Evolutionary conservation across 2,797 vertebrate species (phyloP).

Genomic region (Cynodonichthys magdalenae): DNA sequence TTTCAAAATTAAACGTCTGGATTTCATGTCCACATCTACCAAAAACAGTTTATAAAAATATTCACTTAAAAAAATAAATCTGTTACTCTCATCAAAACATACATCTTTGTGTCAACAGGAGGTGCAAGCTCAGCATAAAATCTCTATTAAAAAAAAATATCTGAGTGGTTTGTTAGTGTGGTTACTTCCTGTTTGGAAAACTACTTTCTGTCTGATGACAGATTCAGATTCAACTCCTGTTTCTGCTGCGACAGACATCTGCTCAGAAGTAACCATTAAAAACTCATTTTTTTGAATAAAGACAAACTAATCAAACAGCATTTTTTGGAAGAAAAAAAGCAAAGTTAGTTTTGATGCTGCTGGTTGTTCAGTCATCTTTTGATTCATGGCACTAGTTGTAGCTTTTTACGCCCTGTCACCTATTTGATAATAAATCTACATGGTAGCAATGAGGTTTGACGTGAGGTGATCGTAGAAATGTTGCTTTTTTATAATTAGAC

Average conservation of each 20-base stretch:
- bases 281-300: background rate
- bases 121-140: no score
- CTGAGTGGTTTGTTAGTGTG: no score
- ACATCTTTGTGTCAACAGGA: no score
- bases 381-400: conserved; percentile 33
- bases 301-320: conserved; percentile 11
- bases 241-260: conserved; percentile 24
- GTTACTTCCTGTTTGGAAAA: background rate
- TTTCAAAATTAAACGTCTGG: no score
- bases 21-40: no score
- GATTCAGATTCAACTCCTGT: conserved; percentile 7
- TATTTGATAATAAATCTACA: conserved; percentile 41
- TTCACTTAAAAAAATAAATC: no score
- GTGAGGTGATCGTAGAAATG: conserved; percentile 32
- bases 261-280: conserved; percentile 9
- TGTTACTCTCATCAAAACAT: no score
- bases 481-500: conserved; percentile 48
- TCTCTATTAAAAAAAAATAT: no score
- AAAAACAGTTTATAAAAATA: no score
- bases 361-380: conserved; percentile 27
- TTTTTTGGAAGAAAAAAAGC: conserved; percentile 24
- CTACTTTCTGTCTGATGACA: conserved; percentile 18
- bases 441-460: conserved; percentile 25
- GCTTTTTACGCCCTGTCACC: conserved; percentile 38
- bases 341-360: conserved; percentile 36